Conservation (phyloP, 2,113 vertebrate species). For the Panthera uncia region DNA sequence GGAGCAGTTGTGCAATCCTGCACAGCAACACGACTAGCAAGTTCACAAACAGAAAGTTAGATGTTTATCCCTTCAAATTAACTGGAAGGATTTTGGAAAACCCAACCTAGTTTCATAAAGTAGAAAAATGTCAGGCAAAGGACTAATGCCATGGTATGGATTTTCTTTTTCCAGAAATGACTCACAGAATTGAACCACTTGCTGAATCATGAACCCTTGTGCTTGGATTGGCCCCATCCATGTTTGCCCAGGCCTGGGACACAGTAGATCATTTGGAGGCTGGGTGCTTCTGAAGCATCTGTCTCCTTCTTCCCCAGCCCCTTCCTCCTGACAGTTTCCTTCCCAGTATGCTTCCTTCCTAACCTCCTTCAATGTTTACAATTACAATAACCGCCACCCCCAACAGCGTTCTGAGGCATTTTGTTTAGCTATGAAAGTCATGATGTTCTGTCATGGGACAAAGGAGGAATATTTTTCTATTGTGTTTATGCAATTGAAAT, state of each 20-base stretch:
- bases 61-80: slow-evolving; percentile 70
- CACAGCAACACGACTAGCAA: neutral
- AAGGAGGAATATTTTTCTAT: neutral
- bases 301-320: neutral
- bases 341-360: neutral
- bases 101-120: slow-evolving; percentile 59
- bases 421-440: neutral
- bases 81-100: slow-evolving; percentile 62
- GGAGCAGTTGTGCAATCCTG: slow-evolving; percentile 40
- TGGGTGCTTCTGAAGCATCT: neutral
- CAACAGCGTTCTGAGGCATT: neutral
- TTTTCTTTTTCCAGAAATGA: slow-evolving; percentile 74
- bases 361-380: neutral
- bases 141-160: slow-evolving; percentile 64
- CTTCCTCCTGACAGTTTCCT: neutral
- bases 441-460: neutral
- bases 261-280: neutral
- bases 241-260: slow-evolving; percentile 19
- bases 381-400: neutral
- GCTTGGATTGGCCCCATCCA: neutral
- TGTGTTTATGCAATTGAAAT: neutral
- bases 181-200: slow-evolving; percentile 56
- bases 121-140: slow-evolving; percentile 64
- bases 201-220: slow-evolving; percentile 53
- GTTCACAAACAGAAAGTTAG: slow-evolving; percentile 53